phyloP scores from a whole-genome alignment of 2,888 invertebrate genomes.

The Drosophila robusta region DNA sequence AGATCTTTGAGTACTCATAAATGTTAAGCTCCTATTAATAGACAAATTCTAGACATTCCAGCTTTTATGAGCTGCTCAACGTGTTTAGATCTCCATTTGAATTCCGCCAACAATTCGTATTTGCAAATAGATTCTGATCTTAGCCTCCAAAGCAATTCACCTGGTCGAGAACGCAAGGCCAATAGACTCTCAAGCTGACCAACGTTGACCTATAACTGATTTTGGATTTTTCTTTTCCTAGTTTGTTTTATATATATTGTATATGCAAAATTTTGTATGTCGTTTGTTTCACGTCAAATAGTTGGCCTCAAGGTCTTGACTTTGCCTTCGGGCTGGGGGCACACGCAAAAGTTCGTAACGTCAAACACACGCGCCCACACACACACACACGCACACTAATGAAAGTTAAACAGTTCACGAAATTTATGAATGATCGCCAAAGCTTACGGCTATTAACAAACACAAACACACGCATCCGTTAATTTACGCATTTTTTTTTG shows the following conservation, averaged over 20 bases:
- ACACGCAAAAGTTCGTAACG: constrained; percentile 64
- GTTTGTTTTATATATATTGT: constrained; percentile 28
- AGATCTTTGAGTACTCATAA: not conserved
- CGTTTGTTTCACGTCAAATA: constrained; percentile 41
- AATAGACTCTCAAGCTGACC: constrained; percentile 64
- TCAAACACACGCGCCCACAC: constrained; percentile 42
- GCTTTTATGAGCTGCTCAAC: constrained; percentile 4
- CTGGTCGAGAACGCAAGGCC: constrained; percentile 64
- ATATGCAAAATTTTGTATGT: constrained; percentile 35
- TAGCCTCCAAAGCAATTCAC: constrained; percentile 16
- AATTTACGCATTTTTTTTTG: constrained; percentile 29
- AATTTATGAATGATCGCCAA: constrained; percentile 76
- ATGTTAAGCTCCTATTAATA: not conserved
- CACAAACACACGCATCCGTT: constrained; percentile 42
- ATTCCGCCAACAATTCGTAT: constrained; percentile 4
- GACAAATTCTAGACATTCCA: constrained; percentile 7
- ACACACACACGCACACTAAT: constrained; percentile 15
- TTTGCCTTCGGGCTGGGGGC: constrained; percentile 64
- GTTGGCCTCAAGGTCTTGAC: constrained; percentile 62
- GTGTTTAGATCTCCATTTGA: constrained; percentile 5
- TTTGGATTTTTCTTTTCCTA: constrained; percentile 17
- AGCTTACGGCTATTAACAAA: constrained; percentile 72
- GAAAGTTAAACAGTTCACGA: constrained; percentile 60
- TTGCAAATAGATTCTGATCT: constrained; percentile 20
- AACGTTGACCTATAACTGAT: constrained; percentile 73